Evolutionary conservation across 1,140 invertebrate species (phyloP).

Genomic region (Ladona fulva): DNA sequence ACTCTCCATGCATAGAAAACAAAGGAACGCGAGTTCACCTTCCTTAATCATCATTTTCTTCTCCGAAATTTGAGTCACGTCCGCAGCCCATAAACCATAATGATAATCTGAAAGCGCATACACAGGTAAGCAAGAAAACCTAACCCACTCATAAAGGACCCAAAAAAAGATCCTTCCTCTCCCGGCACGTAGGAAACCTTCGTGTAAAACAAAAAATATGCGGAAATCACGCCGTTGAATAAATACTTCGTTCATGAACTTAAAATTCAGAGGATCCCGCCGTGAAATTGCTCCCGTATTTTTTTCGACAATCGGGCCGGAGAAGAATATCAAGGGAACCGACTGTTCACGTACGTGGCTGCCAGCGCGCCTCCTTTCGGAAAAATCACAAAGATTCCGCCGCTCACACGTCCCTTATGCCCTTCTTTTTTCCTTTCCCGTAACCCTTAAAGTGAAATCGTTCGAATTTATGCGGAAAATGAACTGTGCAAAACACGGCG

Average conservation of each 20-base stretch:
- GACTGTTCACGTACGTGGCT: too few relatives aligned
- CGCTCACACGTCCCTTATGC: too few relatives aligned
- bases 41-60: neutral
- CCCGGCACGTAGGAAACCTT: neutral
- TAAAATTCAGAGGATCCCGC: neutral
- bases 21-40: neutral
- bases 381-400: too few relatives aligned
- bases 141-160: neutral
- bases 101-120: neutral
- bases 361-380: too few relatives aligned
- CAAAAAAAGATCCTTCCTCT: neutral
- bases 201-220: neutral
- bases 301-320: too few relatives aligned
- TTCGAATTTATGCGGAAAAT: too few relatives aligned
- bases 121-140: slow-evolving; percentile 8
- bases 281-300: neutral
- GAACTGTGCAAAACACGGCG: too few relatives aligned
- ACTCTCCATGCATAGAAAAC: too few relatives aligned
- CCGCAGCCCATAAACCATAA: neutral
- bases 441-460: too few relatives aligned
- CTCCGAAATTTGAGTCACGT: neutral
- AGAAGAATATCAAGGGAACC: too few relatives aligned
- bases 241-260: neutral
- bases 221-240: neutral
- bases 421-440: too few relatives aligned